Evolutionary conservation across 2,113 vertebrate genomes (phyloP).

Genomic region (Aviceda subcristata): DNA sequence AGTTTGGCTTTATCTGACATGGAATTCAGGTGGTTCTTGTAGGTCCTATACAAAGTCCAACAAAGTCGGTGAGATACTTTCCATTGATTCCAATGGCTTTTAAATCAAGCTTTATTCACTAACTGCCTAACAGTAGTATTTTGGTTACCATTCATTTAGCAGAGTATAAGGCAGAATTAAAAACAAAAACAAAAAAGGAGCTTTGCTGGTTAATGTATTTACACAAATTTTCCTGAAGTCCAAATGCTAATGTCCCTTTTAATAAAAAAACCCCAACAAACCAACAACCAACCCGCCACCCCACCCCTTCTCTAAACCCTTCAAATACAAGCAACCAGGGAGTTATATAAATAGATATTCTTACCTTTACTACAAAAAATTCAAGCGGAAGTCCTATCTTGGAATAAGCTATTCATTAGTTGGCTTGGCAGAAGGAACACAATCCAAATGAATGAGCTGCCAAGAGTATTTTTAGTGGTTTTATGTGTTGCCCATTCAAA

Average conservation of each 20-base stretch:
- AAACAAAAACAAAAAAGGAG: not conserved
- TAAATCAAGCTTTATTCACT: not conserved
- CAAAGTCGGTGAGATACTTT: not conserved
- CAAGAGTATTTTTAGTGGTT: conserved; percentile 67
- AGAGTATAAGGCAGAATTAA: not conserved
- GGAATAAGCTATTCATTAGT: conserved; percentile 66
- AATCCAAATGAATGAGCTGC: conserved; percentile 48
- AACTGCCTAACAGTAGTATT: not conserved
- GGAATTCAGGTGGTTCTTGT: not conserved
- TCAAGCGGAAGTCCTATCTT: conserved; percentile 64
- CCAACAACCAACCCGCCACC: not conserved
- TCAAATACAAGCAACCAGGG: conserved; percentile 20
- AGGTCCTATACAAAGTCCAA: not conserved
- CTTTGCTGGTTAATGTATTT: not conserved
- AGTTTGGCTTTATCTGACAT: not conserved
- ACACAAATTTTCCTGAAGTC: not conserved
- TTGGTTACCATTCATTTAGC: not conserved
- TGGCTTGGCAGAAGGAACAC: conserved; percentile 56
- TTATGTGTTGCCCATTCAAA: conserved; percentile 63
- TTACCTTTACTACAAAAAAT: conserved; percentile 62
- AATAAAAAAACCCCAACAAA: not conserved
- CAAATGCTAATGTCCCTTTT: not conserved
- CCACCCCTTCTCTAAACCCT: not conserved
- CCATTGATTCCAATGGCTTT: not conserved
- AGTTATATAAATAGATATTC: conserved; percentile 61